These are phyloP conservation scores for Aramus guarauna DNA, from an alignment of 2,113 vertebrate species.

Conservation along the genomic window DNA sequence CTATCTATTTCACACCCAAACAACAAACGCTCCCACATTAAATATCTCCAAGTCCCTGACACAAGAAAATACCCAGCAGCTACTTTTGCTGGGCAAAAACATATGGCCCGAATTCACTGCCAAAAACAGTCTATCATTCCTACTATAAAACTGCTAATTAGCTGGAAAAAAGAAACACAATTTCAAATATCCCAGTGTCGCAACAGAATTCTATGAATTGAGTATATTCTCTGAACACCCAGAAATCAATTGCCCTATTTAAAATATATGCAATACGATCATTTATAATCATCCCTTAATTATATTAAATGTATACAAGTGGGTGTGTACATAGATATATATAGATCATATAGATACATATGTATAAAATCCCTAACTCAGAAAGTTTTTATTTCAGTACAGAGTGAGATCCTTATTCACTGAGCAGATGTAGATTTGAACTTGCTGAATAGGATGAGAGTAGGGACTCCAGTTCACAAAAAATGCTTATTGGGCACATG, in stretches of 20 bases:
- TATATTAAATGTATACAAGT: neutral
- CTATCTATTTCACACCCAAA: neutral
- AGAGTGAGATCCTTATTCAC: neutral
- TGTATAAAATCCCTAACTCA: neutral
- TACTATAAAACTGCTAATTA: neutral
- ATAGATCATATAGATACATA: neutral
- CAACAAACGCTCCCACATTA: neutral
- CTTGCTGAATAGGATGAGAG: neutral
- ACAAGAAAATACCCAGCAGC: neutral
- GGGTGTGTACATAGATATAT: neutral
- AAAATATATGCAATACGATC: neutral
- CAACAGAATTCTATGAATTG: neutral
- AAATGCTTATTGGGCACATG: neutral
- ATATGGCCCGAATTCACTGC: neutral
- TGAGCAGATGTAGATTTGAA: neutral
- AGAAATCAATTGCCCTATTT: neutral
- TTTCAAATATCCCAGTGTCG: neutral
- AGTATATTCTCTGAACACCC: neutral
- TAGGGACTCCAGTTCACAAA: neutral
- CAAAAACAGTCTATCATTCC: neutral
- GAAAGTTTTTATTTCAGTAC: neutral
- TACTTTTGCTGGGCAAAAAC: neutral
- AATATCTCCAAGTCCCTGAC: neutral
- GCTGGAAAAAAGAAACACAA: neutral
- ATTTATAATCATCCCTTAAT: neutral